Conservation (phyloP, 2,888 invertebrate genomes). For the Reticulitermes lucifugus region DNA sequence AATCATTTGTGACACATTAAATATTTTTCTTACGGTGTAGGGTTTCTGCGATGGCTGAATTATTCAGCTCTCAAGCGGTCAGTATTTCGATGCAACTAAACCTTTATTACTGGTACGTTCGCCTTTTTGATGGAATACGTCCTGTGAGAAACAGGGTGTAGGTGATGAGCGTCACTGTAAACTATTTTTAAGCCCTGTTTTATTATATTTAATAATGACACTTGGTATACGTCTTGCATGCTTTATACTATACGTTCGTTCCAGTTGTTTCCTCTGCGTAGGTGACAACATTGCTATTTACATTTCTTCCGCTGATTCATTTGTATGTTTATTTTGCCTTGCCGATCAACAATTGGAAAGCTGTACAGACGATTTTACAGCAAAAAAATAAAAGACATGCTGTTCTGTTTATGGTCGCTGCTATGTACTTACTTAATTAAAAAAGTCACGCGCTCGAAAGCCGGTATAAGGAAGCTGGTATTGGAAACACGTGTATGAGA, state of each 20-base stretch:
- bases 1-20: no score
- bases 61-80: no score
- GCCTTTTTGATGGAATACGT: no score
- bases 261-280: neutral
- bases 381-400: neutral
- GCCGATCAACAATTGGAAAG: slow-evolving; percentile 1
- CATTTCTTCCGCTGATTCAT: neutral
- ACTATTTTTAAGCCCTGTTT: neutral
- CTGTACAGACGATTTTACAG: neutral
- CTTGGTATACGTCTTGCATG: neutral
- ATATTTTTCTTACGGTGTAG: no score
- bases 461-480: slow-evolving; percentile 28
- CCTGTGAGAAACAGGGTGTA: no score
- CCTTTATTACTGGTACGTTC: no score
- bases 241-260: neutral
- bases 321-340: neutral
- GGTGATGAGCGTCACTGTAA: no score
- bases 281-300: neutral
- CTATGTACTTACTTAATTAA: slow-evolving; percentile 3
- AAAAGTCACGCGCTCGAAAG: neutral
- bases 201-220: neutral
- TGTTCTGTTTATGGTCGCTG: no score
- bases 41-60: no score
- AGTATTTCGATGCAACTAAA: no score
- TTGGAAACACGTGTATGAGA: neutral